phyloP scores from a whole-genome alignment of 2,113 vertebrate species.

The Grallaria varia region DNA sequence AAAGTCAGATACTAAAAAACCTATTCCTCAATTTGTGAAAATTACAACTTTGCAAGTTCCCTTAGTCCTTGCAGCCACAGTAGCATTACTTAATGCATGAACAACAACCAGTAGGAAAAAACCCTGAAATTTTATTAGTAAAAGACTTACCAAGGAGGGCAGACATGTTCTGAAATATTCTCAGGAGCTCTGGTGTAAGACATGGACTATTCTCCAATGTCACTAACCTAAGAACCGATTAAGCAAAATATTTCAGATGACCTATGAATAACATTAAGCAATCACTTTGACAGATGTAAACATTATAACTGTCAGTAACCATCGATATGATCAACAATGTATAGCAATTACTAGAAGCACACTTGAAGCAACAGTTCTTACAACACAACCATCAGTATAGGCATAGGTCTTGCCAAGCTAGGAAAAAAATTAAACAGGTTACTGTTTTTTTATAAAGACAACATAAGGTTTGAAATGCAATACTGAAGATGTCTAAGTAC shows the following conservation, averaged over 20 bases:
- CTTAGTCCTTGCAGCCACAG: background rate
- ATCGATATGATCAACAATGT: background rate
- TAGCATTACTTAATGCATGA: background rate
- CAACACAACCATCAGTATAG: background rate
- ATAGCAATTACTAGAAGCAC: background rate
- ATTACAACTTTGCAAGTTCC: background rate
- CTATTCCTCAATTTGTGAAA: background rate
- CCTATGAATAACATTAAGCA: background rate
- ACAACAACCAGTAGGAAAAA: background rate
- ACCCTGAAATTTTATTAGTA: background rate
- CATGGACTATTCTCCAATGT: conserved; percentile 93
- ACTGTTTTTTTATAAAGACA: background rate
- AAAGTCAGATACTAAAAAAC: background rate
- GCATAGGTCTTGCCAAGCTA: background rate
- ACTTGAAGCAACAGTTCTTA: background rate
- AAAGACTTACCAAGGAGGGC: conserved; percentile 87
- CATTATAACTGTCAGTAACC: background rate
- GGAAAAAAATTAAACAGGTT: background rate
- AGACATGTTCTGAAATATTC: conserved; percentile 97
- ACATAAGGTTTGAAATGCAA: background rate
- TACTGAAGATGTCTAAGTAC: background rate
- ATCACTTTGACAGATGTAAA: background rate
- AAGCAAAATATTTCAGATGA: background rate
- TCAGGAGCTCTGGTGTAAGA: conserved; percentile 88
- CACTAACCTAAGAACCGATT: conserved; percentile 83